Percentiles rank a stretch among this genome's conserved stretches.
phyloP scores from a whole-genome alignment of 2,888 invertebrate species.

The Diarsia mendica region DNA sequence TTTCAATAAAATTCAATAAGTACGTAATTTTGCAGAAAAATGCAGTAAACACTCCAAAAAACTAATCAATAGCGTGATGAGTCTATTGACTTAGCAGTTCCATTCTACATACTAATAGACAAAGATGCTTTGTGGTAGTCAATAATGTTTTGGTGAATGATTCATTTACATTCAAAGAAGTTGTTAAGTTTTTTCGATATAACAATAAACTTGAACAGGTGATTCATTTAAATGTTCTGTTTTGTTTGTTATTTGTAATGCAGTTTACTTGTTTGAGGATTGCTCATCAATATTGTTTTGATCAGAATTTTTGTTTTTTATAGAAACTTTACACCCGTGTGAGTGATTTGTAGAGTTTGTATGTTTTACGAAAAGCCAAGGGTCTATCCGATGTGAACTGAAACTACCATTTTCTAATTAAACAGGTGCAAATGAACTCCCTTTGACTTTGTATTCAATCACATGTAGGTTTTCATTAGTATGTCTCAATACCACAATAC shows the following conservation, averaged over 20 bases:
- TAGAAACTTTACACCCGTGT: neutral
- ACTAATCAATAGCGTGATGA: conserved; percentile 1
- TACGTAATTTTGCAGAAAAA: conserved; percentile 3
- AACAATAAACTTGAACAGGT: conserved; percentile 16
- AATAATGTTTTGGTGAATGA: conserved; percentile 40
- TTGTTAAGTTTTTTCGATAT: conserved; percentile 32
- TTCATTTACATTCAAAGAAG: conserved; percentile 44
- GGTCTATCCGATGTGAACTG: neutral
- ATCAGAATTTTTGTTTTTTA: neutral
- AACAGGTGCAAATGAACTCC: neutral
- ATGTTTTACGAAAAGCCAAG: neutral
- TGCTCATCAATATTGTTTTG: conserved; percentile 2
- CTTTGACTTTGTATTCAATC: neutral
- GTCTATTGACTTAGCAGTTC: conserved; percentile 20
- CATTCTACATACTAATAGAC: conserved; percentile 18
- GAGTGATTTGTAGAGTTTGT: no score
- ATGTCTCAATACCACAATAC: neutral
- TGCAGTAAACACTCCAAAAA: conserved; percentile 7
- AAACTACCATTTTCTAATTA: neutral
- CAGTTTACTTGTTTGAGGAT: conserved; percentile 20
- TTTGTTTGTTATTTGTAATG: conserved; percentile 27
- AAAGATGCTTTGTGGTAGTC: conserved; percentile 26
- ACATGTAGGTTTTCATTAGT: no score
- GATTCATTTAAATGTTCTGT: conserved; percentile 36
- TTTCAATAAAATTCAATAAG: neutral